These are phyloP conservation scores for Aphyosemion australe DNA, from an alignment of 2,113 vertebrate genomes.

Conservation along the genomic window DNA sequence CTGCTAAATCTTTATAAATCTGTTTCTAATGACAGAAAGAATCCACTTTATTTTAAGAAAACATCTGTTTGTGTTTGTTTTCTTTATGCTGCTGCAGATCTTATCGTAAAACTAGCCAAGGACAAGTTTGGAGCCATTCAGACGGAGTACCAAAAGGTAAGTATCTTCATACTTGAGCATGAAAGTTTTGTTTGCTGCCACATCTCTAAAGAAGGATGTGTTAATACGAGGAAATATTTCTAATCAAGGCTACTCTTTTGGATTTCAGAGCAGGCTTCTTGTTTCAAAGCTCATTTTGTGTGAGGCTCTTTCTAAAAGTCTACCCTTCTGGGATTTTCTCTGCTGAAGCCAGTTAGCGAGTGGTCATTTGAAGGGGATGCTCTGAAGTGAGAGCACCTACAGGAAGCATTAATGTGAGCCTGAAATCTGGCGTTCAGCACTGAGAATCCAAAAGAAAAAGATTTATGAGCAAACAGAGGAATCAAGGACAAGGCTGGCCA, in stretches of 20 bases:
- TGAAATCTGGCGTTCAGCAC: neutral
- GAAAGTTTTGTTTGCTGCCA: neutral
- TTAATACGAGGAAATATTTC: neutral
- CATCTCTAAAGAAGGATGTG: neutral
- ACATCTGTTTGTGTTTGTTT: slow-evolving; percentile 37
- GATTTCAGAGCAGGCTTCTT: neutral
- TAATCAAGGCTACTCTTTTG: neutral
- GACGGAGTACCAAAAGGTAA: slow-evolving; percentile 91
- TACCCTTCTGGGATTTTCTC: neutral
- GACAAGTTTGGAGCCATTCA: slow-evolving; percentile 83
- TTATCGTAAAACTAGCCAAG: slow-evolving; percentile 84
- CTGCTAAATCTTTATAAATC: neutral
- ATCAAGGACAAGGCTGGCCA: neutral
- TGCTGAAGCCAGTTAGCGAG: neutral
- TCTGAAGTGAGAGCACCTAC: too few species aligned
- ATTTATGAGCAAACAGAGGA: neutral
- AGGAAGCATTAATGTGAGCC: too few species aligned
- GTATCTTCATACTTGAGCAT: neutral
- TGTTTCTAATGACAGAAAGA: neutral
- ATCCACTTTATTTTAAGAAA: neutral
- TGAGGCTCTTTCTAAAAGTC: neutral
- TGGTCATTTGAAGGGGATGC: too few species aligned
- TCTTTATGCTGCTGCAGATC: slow-evolving; percentile 81
- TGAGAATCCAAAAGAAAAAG: neutral
- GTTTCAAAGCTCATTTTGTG: neutral